These are phyloP conservation scores for Sterrhoptilus dennistouni DNA, from an alignment of 2,113 vertebrate species.

Conservation along the genomic window DNA sequence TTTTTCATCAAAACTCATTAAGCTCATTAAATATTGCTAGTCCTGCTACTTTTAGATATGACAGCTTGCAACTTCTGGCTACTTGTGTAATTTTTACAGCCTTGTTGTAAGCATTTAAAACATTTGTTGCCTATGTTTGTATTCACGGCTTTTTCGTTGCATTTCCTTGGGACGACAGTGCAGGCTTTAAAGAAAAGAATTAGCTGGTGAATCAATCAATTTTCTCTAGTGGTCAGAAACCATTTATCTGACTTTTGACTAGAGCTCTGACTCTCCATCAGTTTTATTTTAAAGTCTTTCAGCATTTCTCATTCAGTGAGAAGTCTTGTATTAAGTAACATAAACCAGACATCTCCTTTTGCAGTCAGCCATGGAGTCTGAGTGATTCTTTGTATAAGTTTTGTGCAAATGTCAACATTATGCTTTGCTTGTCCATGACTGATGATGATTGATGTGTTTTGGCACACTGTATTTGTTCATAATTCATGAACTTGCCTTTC, in stretches of 20 bases:
- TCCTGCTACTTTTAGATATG: not conserved
- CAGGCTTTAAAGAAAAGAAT: not conserved
- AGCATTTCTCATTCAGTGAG: not conserved
- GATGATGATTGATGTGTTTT: conserved; percentile 58
- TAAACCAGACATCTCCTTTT: not conserved
- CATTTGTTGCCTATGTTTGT: not conserved
- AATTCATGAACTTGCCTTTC: conserved; percentile 57
- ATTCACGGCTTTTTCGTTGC: not conserved
- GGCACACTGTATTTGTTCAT: conserved; percentile 11
- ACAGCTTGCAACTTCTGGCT: not conserved
- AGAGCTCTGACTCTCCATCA: not conserved
- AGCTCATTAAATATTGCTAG: not conserved
- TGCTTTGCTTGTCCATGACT: not conserved
- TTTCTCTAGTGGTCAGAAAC: not conserved
- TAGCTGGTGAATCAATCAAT: not conserved
- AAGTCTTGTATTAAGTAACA: not conserved
- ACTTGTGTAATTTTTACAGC: not conserved
- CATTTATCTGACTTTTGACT: not conserved
- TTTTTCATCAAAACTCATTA: not conserved
- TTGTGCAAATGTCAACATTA: conserved; percentile 21
- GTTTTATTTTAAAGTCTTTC: not conserved
- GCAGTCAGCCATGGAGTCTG: not conserved
- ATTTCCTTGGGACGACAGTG: not conserved
- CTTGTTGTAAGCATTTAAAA: not conserved
- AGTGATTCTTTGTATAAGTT: conserved; percentile 27